A percentile compares a stretch with the other conserved stretches of the same genome.
Conservation (phyloP, 2,888 invertebrate species). For the Ptilodon capucinus region DNA sequence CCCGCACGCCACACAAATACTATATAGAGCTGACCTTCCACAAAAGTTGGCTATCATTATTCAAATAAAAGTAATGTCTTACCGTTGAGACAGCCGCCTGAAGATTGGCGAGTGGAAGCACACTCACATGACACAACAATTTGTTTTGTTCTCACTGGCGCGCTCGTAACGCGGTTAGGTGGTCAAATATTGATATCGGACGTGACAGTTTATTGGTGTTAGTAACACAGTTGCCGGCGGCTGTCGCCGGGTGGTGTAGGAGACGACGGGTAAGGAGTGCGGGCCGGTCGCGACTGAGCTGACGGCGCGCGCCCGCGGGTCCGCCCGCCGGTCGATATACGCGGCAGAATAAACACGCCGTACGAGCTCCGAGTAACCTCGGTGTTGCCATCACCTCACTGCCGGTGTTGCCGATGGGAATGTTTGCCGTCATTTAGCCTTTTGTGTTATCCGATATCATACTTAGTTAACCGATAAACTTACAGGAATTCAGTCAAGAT, state of each 20-base stretch:
- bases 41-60: constrained; percentile 32
- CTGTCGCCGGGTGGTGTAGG: constrained; percentile 55
- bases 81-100: constrained; percentile 69
- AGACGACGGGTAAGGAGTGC: constrained; percentile 51
- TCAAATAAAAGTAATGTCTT: constrained; percentile 41
- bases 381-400: constrained; percentile 56
- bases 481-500: background rate
- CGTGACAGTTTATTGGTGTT: constrained; percentile 43
- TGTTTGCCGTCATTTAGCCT: constrained; percentile 48
- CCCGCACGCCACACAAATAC: constrained; percentile 33
- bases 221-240: constrained; percentile 54
- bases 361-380: constrained; percentile 60
- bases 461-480: background rate
- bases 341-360: constrained; percentile 80
- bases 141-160: constrained; percentile 32
- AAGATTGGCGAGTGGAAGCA: constrained; percentile 50
- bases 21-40: constrained; percentile 46
- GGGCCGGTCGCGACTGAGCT: constrained; percentile 62
- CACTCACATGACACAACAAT: constrained; percentile 60
- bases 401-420: constrained; percentile 53
- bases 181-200: constrained; percentile 25
- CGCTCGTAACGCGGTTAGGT: constrained; percentile 18
- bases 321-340: constrained; percentile 74
- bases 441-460: constrained; percentile 5
- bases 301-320: constrained; percentile 62